Base-by-base conservation (phyloP, 2,888 invertebrate genomes). In the Punctoribates punctum region DNA sequence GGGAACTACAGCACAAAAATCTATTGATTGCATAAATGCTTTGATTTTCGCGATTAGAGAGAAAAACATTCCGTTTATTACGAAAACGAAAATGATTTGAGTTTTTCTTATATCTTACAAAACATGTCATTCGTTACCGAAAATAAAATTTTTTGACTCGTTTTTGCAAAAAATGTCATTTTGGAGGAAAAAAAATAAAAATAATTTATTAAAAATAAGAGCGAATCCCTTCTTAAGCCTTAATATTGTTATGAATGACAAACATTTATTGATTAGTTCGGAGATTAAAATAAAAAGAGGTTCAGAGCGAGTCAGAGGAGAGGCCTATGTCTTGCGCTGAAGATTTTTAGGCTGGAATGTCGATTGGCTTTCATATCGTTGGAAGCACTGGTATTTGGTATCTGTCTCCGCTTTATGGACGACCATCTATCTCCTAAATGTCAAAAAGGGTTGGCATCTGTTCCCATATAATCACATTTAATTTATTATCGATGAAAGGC, bases 211-310 rank as follows among this genome's bases (percentile, higher is more conserved):
- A n/a, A n/a, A n/a, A n/a, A n/a, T n/a, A n/a, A n/a, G n/a, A n/a
- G n/a, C n/a, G n/a, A n/a, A n/a, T n/a, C n/a, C n/a, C n/a, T n/a
- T 54, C 17, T 54, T 54, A n/a, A 11, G 17, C 54, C 54, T 11
- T 54, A 17, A 54, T 54, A 54, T 54, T 54, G 9, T 5, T 17
- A 6, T 17, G n/a, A 54, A 54, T 54, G 54, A 54, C 54, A 54
- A 54, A 54, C 54, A 11, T 54, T 54, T 54, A 54, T 54, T 54
- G 54, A 54, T 54, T 54, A n/a, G n/a, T n/a, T n/a, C n/a, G n/a
- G 54, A 8, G 5, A 54, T 6, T 42, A 11, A 42, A 42, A 42
- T 6, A 42, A 11, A 42, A 9, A 42, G 42, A 11, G 42, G 11
- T 6, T 9, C 42, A 42, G 42, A 54, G 54, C 54, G n/a, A n/a